phyloP scores from a whole-genome alignment of 23 tunicate species.

The Corella eumyota region DNA sequence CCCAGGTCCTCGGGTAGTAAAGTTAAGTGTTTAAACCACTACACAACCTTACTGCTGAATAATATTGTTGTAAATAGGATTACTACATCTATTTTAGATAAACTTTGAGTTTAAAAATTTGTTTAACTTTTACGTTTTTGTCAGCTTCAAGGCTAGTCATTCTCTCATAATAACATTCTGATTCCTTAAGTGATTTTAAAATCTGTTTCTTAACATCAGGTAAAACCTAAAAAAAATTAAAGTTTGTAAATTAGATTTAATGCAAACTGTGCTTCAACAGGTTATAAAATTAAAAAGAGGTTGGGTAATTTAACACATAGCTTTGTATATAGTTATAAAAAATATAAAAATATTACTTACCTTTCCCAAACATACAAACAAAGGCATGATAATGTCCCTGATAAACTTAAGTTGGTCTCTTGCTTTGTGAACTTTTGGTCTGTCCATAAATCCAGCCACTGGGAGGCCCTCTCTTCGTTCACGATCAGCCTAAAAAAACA shows the following conservation, averaged over 20 bases:
- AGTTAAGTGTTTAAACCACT: too few relatives aligned
- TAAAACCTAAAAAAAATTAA: slow-evolving; percentile 12
- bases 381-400: slow-evolving; percentile 16
- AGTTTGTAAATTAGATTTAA: too few relatives aligned
- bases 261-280: background rate
- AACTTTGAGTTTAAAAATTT: too few relatives aligned
- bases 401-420: slow-evolving; percentile 26
- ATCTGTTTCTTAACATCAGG: slow-evolving; percentile 20
- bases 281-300: too few relatives aligned
- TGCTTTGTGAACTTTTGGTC: slow-evolving; percentile 18
- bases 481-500: slow-evolving; percentile 16
- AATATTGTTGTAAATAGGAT: too few relatives aligned
- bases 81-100: too few relatives aligned
- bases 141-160: slow-evolving; percentile 1
- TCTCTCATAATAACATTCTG: slow-evolving; percentile 17
- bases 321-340: too few relatives aligned
- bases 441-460: slow-evolving; percentile 23
- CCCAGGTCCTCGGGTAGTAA: too few relatives aligned
- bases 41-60: too few relatives aligned
- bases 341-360: background rate
- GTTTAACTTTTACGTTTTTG: too few relatives aligned
- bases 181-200: slow-evolving; percentile 20
- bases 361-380: slow-evolving; percentile 12
- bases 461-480: slow-evolving; percentile 24
- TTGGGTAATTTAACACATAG: too few relatives aligned